Percentiles rank a stretch among this genome's conserved stretches.
These are phyloP conservation scores for Pseudococcus viburni DNA, from an alignment of 2,888 invertebrate species.

Conservation along the genomic window DNA sequence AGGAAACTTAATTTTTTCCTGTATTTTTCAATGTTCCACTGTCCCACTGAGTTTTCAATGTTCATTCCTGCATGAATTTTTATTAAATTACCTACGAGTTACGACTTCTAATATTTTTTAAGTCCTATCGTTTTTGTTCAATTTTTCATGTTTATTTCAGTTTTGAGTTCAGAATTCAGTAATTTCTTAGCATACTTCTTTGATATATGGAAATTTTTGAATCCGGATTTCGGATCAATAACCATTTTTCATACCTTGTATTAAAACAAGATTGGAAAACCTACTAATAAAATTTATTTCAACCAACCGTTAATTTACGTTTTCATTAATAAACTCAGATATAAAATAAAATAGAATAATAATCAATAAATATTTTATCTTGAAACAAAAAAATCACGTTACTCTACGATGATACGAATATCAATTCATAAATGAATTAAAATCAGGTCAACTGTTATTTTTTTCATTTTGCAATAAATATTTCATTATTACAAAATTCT, in stretches of 20 bases:
- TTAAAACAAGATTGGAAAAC: neutral
- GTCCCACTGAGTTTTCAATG: too few relatives aligned
- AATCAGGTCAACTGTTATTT: constrained; percentile 37
- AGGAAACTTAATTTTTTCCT: too few relatives aligned
- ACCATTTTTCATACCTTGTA: neutral
- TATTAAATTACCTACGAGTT: too few relatives aligned
- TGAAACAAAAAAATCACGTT: neutral
- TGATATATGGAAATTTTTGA: neutral
- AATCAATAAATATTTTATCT: constrained; percentile 1
- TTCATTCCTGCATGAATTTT: too few relatives aligned
- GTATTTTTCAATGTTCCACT: too few relatives aligned
- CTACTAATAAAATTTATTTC: neutral
- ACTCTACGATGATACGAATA: neutral
- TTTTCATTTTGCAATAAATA: neutral
- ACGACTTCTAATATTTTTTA: too few relatives aligned
- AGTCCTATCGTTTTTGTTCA: too few relatives aligned
- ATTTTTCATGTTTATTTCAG: too few relatives aligned
- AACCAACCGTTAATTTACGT: neutral
- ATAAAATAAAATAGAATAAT: neutral
- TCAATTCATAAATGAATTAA: neutral
- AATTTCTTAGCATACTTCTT: too few relatives aligned
- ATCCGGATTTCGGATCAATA: neutral
- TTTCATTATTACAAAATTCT: constrained; percentile 25
- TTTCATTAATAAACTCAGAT: neutral
- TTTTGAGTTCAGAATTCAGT: too few relatives aligned